Percentiles rank a stretch among this genome's conserved stretches.
These are phyloP conservation scores for Melanostoma mellinum DNA, from an alignment of 2,888 invertebrate genomes.

Conservation along the genomic window DNA sequence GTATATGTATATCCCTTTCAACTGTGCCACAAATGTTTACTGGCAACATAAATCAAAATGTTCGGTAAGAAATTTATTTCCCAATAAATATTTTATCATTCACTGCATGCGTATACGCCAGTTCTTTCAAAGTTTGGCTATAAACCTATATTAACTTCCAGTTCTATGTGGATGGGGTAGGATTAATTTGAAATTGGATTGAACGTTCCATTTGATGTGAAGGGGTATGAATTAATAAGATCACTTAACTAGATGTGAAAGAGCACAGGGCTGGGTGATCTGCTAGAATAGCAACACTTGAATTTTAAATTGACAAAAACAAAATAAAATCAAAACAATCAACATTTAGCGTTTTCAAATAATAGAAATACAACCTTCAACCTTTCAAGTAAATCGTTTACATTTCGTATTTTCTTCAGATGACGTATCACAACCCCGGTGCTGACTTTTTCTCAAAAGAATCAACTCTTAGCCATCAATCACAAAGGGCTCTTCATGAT, in stretches of 20 bases:
- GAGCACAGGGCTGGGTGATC: too few relatives aligned
- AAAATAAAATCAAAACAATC: too few relatives aligned
- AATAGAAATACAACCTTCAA: too few relatives aligned
- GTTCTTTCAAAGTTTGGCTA: background rate
- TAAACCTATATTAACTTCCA: background rate
- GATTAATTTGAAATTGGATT: too few relatives aligned
- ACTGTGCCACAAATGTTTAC: slow-evolving; percentile 9
- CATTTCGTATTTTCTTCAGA: slow-evolving; percentile 14
- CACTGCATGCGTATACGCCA: background rate
- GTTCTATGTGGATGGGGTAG: too few relatives aligned
- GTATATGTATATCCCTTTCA: slow-evolving; percentile 17
- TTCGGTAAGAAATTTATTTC: slow-evolving; percentile 38
- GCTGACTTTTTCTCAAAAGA: slow-evolving; percentile 83
- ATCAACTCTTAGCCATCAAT: slow-evolving; percentile 89
- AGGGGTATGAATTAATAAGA: too few relatives aligned
- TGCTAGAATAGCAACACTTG: too few relatives aligned
- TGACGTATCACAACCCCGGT: slow-evolving; percentile 18
- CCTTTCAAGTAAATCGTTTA: background rate
- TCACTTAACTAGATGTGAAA: too few relatives aligned
- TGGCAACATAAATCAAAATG: slow-evolving; percentile 17
- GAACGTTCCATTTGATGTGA: too few relatives aligned
- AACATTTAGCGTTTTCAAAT: too few relatives aligned
- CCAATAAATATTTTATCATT: slow-evolving; percentile 55
- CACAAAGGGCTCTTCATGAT: slow-evolving; percentile 86
- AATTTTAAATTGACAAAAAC: too few relatives aligned